Percentiles rank a stretch among this genome's conserved stretches.
Evolutionary conservation across 2,113 vertebrate species (phyloP).

Genomic region (Nibea albiflora): DNA sequence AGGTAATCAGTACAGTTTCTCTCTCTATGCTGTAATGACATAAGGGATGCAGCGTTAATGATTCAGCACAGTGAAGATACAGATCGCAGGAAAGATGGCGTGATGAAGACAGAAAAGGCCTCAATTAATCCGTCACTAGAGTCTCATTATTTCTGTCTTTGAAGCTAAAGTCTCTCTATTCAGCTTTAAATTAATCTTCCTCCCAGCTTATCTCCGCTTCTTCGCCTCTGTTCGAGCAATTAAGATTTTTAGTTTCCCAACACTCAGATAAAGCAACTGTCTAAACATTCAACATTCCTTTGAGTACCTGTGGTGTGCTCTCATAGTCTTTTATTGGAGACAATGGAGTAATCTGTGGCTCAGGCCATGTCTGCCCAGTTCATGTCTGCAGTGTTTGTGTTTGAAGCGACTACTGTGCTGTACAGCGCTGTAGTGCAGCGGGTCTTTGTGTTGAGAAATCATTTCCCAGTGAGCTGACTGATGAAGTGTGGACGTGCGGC

Average conservation of each 20-base stretch:
- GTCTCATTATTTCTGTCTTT: constrained; percentile 64
- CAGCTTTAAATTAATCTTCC: constrained; percentile 53
- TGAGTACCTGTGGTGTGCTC: constrained; percentile 50
- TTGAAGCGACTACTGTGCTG: constrained; percentile 46
- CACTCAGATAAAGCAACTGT: constrained; percentile 51
- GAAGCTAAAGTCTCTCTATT: constrained; percentile 50
- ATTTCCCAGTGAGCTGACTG: constrained; percentile 66
- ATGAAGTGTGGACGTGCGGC: constrained; percentile 68
- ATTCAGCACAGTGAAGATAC: constrained; percentile 45
- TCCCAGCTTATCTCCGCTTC: constrained; percentile 43
- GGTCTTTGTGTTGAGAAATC: constrained; percentile 52
- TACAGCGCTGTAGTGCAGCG: background rate
- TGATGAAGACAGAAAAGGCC: constrained; percentile 39
- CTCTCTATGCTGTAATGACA: constrained; percentile 26
- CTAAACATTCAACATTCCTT: constrained; percentile 58
- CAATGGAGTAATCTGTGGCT: constrained; percentile 45
- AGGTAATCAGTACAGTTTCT: constrained; percentile 26
- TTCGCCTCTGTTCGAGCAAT: constrained; percentile 54
- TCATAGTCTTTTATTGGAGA: constrained; percentile 54
- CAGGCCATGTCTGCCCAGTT: constrained; percentile 21
- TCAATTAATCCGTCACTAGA: constrained; percentile 55
- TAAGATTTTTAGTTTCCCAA: constrained; percentile 59
- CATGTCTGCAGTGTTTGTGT: constrained; percentile 50
- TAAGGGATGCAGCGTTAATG: constrained; percentile 28
- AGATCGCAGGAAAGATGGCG: constrained; percentile 43